Base-by-base conservation (phyloP, 2,888 invertebrate genomes). In the Bellardia bayeri region DNA sequence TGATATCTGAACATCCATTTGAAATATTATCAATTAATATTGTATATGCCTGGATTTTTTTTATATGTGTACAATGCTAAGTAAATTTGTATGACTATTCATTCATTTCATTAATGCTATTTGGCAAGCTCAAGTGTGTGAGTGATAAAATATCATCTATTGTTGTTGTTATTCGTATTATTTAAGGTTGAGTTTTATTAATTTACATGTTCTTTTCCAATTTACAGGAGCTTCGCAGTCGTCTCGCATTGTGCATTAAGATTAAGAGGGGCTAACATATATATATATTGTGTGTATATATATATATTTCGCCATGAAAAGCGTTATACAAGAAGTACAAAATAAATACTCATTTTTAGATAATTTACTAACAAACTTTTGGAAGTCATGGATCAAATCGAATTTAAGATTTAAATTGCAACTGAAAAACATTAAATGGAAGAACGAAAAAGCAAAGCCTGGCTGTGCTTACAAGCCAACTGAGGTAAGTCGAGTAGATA, bases 401-500 rank as follows among this genome's bases (percentile, higher is more conserved):
- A 93, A 92, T 89, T 83, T 91, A 33, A 89, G 89, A 45, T 90
- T 92, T 14, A 92, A 92, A 78, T 87, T 91, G 3, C 91, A 92
- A 82, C 81, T 93, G 37, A 91, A 92, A 42, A 91, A 92, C 78
- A 94, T 96, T 80, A 95, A 96, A 94, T 97, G 97, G 97, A 97
- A 96, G 95, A 97, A 97, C 94, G 95, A 95, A 90, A 95, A 95
- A 91, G 97, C 97, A 71, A 94, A 95, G 83, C 95, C 96, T 49
- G 96, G 96, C 91, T 95, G 96, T 93, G 97, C 98, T 2, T 98
- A 98, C 93, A 95, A 96, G 90, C 98, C 98, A 64, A 98, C 98
- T 37, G 94, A 94, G 92, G 95, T 95, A 90, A 85, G 83, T 75
- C 2, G 2, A 37, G 51, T 66, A 5, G 6, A 56, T 2, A 30